These are phyloP conservation scores for Empidonax traillii DNA, from an alignment of 2,113 vertebrate species.

Conservation along the genomic window DNA sequence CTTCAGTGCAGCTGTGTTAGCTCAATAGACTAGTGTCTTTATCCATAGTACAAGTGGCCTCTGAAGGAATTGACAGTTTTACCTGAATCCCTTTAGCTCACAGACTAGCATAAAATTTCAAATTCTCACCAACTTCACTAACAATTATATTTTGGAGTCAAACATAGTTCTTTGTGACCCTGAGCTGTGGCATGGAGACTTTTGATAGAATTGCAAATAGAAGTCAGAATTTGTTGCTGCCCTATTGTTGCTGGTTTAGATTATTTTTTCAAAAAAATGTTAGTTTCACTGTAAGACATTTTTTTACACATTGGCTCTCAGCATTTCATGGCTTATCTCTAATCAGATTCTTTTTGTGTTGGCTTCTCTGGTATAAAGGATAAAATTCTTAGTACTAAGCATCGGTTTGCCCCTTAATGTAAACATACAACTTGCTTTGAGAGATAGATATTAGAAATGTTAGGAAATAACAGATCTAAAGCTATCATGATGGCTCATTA, in stretches of 20 bases:
- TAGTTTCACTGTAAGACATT: neutral
- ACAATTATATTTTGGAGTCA: neutral
- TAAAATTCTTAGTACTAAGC: neutral
- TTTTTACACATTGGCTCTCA: neutral
- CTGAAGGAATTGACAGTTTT: neutral
- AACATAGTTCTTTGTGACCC: neutral
- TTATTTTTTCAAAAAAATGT: neutral
- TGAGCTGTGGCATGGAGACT: neutral
- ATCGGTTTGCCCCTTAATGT: neutral
- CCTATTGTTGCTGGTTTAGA: neutral
- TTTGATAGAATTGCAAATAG: neutral
- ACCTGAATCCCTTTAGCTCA: neutral
- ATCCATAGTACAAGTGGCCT: neutral
- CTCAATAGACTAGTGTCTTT: neutral
- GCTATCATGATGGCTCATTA: neutral
- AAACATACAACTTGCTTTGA: neutral
- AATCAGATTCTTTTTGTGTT: neutral
- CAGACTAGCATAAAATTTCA: neutral
- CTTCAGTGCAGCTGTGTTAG: neutral
- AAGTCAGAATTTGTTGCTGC: neutral
- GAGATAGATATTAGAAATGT: neutral
- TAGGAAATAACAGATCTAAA: neutral
- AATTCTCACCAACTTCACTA: neutral
- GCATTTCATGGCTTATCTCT: neutral
- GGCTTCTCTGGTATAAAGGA: neutral